Conservation (phyloP, 2,113 vertebrate species). For the Corvus cornix region DNA sequence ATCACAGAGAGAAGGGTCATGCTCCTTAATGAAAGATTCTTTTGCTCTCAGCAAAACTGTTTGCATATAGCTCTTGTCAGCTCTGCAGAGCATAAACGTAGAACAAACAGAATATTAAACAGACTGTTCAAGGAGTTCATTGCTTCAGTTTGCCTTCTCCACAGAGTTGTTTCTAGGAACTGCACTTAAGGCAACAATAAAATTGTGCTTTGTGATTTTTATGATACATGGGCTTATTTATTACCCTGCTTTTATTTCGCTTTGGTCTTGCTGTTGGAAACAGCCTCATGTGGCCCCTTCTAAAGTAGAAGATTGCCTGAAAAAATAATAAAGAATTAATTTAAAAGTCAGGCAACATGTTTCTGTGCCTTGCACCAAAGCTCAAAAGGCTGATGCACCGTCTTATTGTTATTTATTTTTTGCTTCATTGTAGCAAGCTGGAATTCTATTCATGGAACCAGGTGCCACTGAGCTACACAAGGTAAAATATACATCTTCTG, state of each 20-base stretch:
- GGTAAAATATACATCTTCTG: not conserved
- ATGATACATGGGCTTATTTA: not conserved
- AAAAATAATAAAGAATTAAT: conserved; percentile 51
- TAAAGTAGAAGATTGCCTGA: not conserved
- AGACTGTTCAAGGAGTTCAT: conserved; percentile 29
- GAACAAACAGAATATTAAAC: conserved; percentile 51
- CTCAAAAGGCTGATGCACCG: not conserved
- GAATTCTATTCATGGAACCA: not conserved
- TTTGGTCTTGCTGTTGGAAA: conserved; percentile 5
- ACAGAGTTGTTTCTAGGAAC: not conserved
- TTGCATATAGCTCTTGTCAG: conserved; percentile 2
- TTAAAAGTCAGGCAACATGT: conserved; percentile 5
- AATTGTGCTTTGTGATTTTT: conserved; percentile 6
- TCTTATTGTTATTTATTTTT: not conserved
- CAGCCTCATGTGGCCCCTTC: not conserved
- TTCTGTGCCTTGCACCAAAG: not conserved
- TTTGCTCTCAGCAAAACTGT: conserved; percentile 49
- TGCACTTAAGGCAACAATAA: not conserved
- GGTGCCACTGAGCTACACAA: not conserved
- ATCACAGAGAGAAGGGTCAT: not conserved
- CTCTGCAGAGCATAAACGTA: not conserved
- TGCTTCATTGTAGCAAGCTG: not conserved
- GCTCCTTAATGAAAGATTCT: conserved; percentile 36
- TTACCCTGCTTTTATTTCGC: not conserved
- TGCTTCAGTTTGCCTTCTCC: not conserved